These are phyloP conservation scores for Saguinus imperator DNA, from an alignment of 2,113 vertebrate genomes.

Conservation along the genomic window DNA sequence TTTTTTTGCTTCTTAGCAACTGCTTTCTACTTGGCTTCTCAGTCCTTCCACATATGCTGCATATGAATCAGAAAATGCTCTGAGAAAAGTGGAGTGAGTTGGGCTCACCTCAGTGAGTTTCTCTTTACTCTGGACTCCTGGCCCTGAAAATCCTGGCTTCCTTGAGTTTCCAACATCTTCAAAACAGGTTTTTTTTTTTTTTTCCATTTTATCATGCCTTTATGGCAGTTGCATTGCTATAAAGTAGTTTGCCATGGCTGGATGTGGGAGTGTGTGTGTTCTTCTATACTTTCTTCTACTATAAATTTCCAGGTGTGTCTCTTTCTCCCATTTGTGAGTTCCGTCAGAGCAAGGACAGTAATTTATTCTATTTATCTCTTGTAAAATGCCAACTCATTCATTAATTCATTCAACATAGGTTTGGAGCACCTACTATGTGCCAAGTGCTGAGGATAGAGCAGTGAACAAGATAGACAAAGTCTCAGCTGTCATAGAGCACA, in stretches of 20 bases:
- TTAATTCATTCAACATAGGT: not conserved
- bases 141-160: not conserved
- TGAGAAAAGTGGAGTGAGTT: not conserved
- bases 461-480: not conserved
- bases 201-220: not conserved
- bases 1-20: not conserved
- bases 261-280: not conserved
- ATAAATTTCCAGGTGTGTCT: not conserved
- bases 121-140: not conserved
- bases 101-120: not conserved
- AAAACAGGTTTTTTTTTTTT: not conserved
- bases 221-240: not conserved
- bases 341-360: not conserved
- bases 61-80: not conserved
- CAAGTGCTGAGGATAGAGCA: not conserved
- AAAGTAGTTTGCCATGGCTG: not conserved
- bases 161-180: not conserved
- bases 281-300: not conserved
- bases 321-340: not conserved
- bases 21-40: not conserved
- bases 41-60: not conserved
- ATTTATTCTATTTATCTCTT: slow-evolving; percentile 28
- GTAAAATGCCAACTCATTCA: not conserved
- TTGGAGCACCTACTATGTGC: not conserved
- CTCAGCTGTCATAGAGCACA: not conserved